Percentiles rank a stretch among this genome's conserved stretches.
phyloP scores from a whole-genome alignment of 2,797 vertebrate genomes.

The Otolemur crassicaudatus region DNA sequence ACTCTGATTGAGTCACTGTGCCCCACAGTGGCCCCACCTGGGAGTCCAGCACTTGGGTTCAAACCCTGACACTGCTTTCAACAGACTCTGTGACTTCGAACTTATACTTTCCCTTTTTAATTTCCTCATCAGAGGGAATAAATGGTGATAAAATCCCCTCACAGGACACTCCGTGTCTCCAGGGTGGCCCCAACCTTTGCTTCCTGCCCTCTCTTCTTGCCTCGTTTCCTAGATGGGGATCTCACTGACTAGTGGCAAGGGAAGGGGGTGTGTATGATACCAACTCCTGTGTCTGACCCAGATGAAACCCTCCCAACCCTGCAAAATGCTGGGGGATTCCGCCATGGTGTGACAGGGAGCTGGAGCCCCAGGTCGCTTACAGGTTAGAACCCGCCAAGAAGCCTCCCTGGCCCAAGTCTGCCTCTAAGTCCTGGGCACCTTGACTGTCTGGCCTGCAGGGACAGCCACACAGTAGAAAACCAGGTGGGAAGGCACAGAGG shows the following conservation, averaged over 20 bases:
- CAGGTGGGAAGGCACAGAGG: background rate
- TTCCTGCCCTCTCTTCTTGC: background rate
- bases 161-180: background rate
- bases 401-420: background rate
- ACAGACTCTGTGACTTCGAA: background rate
- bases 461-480: accelerated
- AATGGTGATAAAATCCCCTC: background rate
- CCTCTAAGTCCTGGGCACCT: background rate
- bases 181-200: too few relatives aligned
- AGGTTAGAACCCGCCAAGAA: background rate
- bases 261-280: background rate
- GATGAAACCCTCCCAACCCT: background rate
- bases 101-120: background rate
- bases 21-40: background rate
- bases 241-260: background rate
- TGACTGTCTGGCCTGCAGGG: background rate
- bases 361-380: background rate
- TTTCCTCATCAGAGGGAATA: background rate
- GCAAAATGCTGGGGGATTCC: background rate
- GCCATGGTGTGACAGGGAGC: accelerated
- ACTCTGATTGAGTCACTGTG: accelerated
- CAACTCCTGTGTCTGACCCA: accelerated
- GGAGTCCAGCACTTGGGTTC: too few relatives aligned
- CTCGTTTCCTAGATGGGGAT: background rate
- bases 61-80: background rate